These are phyloP conservation scores for Tachystola acroxantha DNA, from an alignment of 2,888 invertebrate genomes.

Conservation along the genomic window DNA sequence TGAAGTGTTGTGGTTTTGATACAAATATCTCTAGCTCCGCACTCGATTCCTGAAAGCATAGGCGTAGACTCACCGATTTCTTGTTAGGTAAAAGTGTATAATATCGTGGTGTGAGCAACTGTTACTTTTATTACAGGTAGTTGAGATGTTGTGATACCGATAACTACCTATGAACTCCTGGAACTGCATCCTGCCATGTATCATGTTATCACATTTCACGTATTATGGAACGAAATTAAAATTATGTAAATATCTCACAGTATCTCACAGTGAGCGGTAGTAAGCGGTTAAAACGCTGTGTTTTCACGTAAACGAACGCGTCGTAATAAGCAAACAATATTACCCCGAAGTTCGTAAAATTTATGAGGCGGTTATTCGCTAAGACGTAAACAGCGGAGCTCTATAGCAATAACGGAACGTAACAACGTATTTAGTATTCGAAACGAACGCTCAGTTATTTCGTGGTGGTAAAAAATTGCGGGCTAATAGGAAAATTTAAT, in stretches of 20 bases:
- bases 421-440: constrained; percentile 35
- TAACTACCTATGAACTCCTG: no score
- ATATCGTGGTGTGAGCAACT: no score
- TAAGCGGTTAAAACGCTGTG: constrained; percentile 39
- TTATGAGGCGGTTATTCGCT: constrained; percentile 61
- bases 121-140: no score
- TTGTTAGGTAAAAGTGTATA: no score
- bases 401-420: constrained; percentile 35
- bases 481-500: constrained; percentile 8
- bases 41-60: no score
- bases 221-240: constrained; percentile 37
- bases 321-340: constrained; percentile 61
- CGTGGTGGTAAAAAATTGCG: constrained; percentile 15
- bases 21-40: no score
- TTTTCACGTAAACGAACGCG: constrained; percentile 41
- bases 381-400: constrained; percentile 49
- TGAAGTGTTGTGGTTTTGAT: neutral
- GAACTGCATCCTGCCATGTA: no score
- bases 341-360: constrained; percentile 59
- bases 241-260: constrained; percentile 48
- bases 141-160: no score
- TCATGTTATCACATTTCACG: neutral
- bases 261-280: constrained; percentile 29
- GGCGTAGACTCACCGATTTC: no score
- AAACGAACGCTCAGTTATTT: constrained; percentile 21